Conservation (phyloP, 2,113 vertebrate genomes). For the Coturnix japonica region DNA sequence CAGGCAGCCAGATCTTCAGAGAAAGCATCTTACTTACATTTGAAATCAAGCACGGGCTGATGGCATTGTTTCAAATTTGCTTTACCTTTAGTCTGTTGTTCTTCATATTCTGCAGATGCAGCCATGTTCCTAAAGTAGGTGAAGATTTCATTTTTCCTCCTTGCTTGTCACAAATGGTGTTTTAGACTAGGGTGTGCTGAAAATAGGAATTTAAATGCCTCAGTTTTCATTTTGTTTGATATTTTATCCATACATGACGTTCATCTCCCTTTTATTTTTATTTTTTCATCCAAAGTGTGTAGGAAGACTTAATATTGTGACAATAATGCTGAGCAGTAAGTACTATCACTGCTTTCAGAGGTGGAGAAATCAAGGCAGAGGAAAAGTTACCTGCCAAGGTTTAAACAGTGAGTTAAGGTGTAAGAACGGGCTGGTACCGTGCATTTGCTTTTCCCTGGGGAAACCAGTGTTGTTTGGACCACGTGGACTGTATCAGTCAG, state of each 20-base stretch:
- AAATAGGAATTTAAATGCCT: slow-evolving; percentile 6
- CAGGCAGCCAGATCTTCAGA: not conserved
- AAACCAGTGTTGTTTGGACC: not conserved
- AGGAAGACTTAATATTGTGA: not conserved
- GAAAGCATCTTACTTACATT: slow-evolving; percentile 29
- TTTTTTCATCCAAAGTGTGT: not conserved
- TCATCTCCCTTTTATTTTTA: not conserved
- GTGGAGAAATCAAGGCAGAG: not conserved
- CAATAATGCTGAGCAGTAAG: not conserved
- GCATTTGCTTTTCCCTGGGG: not conserved
- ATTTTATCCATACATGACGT: not conserved
- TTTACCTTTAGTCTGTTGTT: slow-evolving; percentile 26
- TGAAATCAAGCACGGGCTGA: not conserved
- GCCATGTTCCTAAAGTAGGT: not conserved
- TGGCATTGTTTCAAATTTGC: not conserved
- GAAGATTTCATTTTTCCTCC: not conserved
- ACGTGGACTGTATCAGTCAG: not conserved
- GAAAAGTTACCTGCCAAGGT: not conserved
- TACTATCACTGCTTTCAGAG: not conserved
- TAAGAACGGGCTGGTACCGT: not conserved
- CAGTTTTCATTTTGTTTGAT: not conserved
- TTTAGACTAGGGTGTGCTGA: not conserved
- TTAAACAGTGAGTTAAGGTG: not conserved
- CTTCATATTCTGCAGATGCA: not conserved
- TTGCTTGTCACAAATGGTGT: not conserved